Percentiles rank a stretch among this genome's conserved stretches.
phyloP scores from a whole-genome alignment of 2,888 invertebrate species.

The Koerneria pararmatus region DNA sequence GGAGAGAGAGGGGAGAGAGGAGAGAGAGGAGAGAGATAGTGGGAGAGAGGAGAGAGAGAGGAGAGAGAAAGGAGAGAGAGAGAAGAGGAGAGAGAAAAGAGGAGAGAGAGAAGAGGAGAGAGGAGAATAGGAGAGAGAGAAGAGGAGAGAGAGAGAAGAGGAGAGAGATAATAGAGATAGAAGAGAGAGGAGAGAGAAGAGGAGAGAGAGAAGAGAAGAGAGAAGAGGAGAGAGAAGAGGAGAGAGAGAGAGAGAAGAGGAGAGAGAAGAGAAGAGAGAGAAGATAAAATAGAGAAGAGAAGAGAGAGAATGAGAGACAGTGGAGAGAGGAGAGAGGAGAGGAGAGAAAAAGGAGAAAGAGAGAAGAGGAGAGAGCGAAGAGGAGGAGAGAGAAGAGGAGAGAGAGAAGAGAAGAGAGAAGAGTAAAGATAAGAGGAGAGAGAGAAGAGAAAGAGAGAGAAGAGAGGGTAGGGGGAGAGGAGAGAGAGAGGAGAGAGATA shows the following conservation, averaged over 20 bases:
- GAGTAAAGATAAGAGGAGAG: not conserved
- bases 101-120: not conserved
- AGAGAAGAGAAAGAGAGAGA: not conserved
- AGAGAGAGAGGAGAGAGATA: no score
- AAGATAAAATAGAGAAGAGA: not conserved
- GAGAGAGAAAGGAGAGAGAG: not conserved
- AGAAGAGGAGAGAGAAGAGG: constrained; percentile 14
- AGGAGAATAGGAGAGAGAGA: not conserved
- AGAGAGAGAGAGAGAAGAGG: constrained; percentile 12
- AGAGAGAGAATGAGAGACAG: not conserved
- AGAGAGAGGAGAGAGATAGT: no score
- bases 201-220: constrained; percentile 26
- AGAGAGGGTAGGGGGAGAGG: not conserved
- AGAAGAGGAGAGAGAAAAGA: not conserved
- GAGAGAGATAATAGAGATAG: not conserved
- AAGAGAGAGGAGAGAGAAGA: not conserved
- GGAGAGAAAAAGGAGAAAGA: not conserved
- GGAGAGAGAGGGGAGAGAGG: no score
- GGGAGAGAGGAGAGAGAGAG: not conserved
- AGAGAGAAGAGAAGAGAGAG: not conserved
- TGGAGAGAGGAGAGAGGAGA: no score
- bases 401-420: not conserved
- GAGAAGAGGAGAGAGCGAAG: not conserved
- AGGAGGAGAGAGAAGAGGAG: not conserved
- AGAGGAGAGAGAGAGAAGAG: not conserved